phyloP scores from a whole-genome alignment of 1,140 invertebrate genomes.

The Aradophagus sp. region DNA sequence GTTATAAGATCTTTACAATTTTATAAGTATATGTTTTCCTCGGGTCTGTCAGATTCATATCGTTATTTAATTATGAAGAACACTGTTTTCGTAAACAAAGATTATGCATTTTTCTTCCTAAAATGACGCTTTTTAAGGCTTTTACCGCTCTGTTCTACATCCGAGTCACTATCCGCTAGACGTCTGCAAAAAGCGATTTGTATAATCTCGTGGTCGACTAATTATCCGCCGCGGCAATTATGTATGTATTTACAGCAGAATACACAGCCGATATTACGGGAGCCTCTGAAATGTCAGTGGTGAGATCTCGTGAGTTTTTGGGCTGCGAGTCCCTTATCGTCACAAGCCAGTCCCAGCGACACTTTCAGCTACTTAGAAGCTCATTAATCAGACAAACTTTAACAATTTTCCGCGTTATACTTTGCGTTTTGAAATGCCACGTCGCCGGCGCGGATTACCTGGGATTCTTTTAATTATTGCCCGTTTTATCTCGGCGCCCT shows the following conservation, averaged over 20 bases:
- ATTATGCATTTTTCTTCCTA: too few relatives aligned
- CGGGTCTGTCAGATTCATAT: too few relatives aligned
- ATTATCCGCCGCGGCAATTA: constrained; percentile 35
- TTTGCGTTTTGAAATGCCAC: constrained; percentile 23
- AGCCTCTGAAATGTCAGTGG: constrained; percentile 34
- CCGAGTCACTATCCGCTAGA: too few relatives aligned
- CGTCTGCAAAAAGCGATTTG: too few relatives aligned
- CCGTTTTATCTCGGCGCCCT: constrained; percentile 10
- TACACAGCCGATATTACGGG: constrained; percentile 24
- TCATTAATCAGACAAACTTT: constrained; percentile 56
- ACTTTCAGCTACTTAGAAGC: constrained; percentile 45
- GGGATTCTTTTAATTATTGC: constrained; percentile 39
- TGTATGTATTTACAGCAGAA: constrained; percentile 42
- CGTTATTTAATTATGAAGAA: too few relatives aligned
- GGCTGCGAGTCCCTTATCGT: constrained; percentile 46
- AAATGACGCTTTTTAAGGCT: too few relatives aligned
- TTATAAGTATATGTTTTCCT: too few relatives aligned
- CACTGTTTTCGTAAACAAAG: too few relatives aligned
- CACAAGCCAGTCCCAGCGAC: constrained; percentile 13
- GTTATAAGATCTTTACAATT: too few relatives aligned
- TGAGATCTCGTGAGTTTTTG: constrained; percentile 17
- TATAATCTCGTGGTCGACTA: constrained; percentile 19
- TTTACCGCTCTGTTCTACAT: too few relatives aligned
- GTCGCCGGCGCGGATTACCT: constrained; percentile 28
- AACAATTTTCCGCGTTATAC: constrained; percentile 52